A percentile compares a stretch with the other conserved stretches of the same genome.
Conservation (phyloP, 2,113 vertebrate species). For the Macquaria ambigua region DNA sequence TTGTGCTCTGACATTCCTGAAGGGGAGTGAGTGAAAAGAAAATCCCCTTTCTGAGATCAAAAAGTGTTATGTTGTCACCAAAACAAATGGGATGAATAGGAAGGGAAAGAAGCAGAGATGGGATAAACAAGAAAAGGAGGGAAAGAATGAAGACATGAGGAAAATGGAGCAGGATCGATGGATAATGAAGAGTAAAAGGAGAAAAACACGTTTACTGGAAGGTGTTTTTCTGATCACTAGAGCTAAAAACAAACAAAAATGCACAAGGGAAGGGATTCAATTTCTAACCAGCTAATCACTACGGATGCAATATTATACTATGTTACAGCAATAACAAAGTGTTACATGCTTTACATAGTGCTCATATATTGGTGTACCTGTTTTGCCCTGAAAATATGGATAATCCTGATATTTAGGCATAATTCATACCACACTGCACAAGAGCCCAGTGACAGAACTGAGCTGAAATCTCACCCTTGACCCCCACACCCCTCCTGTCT, state of each 20-base stretch:
- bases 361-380: neutral
- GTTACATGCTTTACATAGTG: neutral
- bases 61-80: constrained; percentile 3
- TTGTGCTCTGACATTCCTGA: constrained; percentile 31
- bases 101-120: neutral
- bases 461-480: neutral
- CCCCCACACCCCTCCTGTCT: too few relatives aligned
- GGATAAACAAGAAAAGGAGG: neutral
- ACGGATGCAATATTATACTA: neutral
- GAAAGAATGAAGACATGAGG: neutral
- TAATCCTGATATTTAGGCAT: constrained; percentile 2
- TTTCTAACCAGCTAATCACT: neutral
- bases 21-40: neutral
- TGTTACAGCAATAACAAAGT: constrained; percentile 11
- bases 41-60: neutral
- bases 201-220: neutral
- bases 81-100: neutral
- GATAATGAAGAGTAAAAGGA: neutral
- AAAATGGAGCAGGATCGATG: neutral
- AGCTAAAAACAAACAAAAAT: neutral
- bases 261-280: neutral
- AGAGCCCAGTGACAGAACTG: constrained; percentile 17
- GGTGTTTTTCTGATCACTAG: neutral
- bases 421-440: constrained; percentile 12
- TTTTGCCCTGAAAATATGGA: constrained; percentile 33